Evolutionary conservation across 2,797 vertebrate genomes (phyloP).

Genomic region (Taeniopygia guttata): DNA sequence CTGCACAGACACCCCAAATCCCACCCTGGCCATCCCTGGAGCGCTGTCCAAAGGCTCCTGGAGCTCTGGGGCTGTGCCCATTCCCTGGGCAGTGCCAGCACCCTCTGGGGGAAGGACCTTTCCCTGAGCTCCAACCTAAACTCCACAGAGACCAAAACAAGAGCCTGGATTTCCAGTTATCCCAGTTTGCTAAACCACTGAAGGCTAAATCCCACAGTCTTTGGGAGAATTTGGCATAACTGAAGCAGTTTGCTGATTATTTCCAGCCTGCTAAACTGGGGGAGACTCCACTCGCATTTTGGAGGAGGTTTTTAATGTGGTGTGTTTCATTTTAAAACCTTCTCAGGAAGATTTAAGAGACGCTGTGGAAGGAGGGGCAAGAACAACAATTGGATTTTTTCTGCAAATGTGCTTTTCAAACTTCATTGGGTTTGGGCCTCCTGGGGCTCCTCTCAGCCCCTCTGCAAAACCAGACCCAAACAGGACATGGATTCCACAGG

Average conservation of each 20-base stretch:
- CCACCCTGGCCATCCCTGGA: neutral
- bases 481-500: neutral
- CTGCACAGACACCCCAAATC: neutral
- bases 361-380: rapidly evolving
- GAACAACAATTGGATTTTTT: neutral
- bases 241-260: neutral
- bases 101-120: neutral
- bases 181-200: neutral
- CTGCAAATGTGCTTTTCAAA: neutral
- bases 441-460: neutral
- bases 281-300: neutral
- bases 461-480: neutral
- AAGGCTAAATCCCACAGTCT: neutral
- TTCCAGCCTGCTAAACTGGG: neutral
- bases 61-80: neutral
- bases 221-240: neutral
- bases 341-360: neutral
- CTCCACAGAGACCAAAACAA: neutral
- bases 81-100: neutral
- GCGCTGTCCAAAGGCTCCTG: rapidly evolving
- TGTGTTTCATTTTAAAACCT: neutral
- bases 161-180: neutral
- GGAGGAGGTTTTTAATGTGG: neutral
- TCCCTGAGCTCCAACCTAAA: rapidly evolving
- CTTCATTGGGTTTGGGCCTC: neutral